Evolutionary conservation across 2,888 invertebrate genomes (phyloP).

Genomic region (Hirtodrosophila cameraria): DNA sequence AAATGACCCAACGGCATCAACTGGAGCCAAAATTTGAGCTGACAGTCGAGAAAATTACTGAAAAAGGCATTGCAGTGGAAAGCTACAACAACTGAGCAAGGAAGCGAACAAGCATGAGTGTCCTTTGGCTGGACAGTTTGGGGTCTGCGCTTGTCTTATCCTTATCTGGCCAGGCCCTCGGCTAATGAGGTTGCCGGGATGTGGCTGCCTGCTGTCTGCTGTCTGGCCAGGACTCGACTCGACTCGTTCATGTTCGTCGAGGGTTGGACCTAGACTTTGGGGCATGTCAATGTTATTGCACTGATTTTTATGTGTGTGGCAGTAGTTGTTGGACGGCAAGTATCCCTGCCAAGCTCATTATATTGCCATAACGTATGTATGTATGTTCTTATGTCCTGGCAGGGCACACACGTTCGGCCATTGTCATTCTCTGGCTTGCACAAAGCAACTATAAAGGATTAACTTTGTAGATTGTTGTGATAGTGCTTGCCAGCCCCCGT

Average conservation of each 20-base stretch:
- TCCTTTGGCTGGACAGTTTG: constrained; percentile 36
- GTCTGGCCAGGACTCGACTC: constrained; percentile 29
- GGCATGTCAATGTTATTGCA: constrained; percentile 74
- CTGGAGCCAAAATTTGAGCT: constrained; percentile 73
- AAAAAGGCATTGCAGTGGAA: constrained; percentile 76
- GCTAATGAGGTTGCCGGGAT: constrained; percentile 68
- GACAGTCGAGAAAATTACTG: constrained; percentile 78
- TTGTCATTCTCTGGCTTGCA: constrained; percentile 47
- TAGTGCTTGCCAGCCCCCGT: constrained; percentile 9
- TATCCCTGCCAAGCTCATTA: constrained; percentile 76
- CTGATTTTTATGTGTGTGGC: constrained; percentile 61
- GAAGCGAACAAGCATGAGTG: constrained; percentile 16
- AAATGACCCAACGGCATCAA: constrained; percentile 74
- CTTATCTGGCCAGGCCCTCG: constrained; percentile 65
- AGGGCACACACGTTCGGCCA: constrained; percentile 19
- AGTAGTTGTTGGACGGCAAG: constrained; percentile 3
- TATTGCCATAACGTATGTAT: constrained; percentile 79
- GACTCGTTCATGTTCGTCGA: constrained; percentile 13
- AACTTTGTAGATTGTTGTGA: constrained; percentile 58
- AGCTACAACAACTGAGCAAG: constrained; percentile 52
- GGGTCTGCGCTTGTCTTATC: constrained; percentile 52
- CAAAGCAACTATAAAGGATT: constrained; percentile 64
- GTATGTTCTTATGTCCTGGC: constrained; percentile 15
- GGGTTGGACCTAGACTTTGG: constrained; percentile 33
- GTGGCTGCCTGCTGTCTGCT: constrained; percentile 10